Base-by-base conservation (phyloP, 2,888 invertebrate genomes). In the Petrolisthes cinctipes region DNA sequence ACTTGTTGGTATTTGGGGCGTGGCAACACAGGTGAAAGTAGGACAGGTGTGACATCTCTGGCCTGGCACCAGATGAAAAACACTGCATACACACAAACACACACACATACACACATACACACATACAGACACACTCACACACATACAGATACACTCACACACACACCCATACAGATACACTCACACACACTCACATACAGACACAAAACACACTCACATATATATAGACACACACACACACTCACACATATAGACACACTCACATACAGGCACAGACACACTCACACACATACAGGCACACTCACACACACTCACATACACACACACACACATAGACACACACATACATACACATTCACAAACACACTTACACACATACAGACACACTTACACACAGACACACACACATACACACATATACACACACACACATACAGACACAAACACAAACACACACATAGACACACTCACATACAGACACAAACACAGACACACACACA, bases 81-180 rank as follows among this genome's bases (percentile, higher is more conserved):
- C 37, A 61, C 6, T 14, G 68, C 6, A 37, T 23, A 6, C 82
- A 82, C 82, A 68, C 82, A 11, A n/a, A 51, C 82, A 4, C 68
- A n/a, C 66, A 66, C 68, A 82, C 20, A 61, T 11, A 82, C 23
- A 82, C 2, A 66, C 66, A 68, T 37, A 82, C 68, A 82, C 53
- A 82, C 37, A 71, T 5, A 66, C 51, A 82, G 4, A 23, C 68
- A 68, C 11, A 37, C 5, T 3, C 51, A 61, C 51, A 9, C 23
- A 5, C 66, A 61, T 7, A 82, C 20, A 1, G 51, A 82, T 4
- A 66, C 37, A 82, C 11, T 17, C n/a, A 37, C 37, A 37, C 2
- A 37, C 37, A 53, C 20, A 37, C 53, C 4, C 57, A 81, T 23
- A 61, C n/a, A 81, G 51, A 37, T 1, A 82, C 66, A 66, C n/a